Base-by-base conservation (phyloP, 2,797 vertebrate genomes). In the Sphaeramia orbicularis region DNA sequence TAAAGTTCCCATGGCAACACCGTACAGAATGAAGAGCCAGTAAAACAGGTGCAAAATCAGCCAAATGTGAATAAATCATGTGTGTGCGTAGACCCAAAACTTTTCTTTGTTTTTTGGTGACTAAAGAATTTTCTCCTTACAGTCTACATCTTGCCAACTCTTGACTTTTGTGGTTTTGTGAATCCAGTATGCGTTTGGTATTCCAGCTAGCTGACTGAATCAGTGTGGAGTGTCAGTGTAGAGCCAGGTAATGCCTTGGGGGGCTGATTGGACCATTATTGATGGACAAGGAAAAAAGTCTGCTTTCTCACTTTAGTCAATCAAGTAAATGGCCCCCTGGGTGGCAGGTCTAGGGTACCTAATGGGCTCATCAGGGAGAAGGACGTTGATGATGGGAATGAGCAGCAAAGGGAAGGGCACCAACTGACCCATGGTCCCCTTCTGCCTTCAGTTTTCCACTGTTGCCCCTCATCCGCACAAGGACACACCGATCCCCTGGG, bases 261-360 rank as follows among this genome's bases (percentile, higher is more conserved):
- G 77, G 88, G 87, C 86, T 93, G 92, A 94, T 94, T 93, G 89
- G 82, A 55, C 89, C 78, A 80, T 91, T 93, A 92, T 91, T 91
- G 91, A 92, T 86, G 81, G 89, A 88, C 86, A 80, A 83, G 78
- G 21, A 78, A 86, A 90, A 91, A 90, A 81, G 75, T 81, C 78
- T 83, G 79, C 84, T 85, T 92, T 91, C 89, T 90, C 88, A 90
- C 87, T 88, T 88, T 77, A 90, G 89, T 92, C 89, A 93, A 91
- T 94, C 92, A 92, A 88, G 76, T 89, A 88, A 93, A 93, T 93
- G 87, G 80, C 80, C 84, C 81, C 90, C 89, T 77, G 61, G 78
- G 84, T 89, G 80, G 82, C 72, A 74, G 86, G 89, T 87, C 87
- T 64, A 57, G 73, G 84, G 78, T 81, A 87, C 76, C 88, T 93